phyloP scores from a whole-genome alignment of 2,888 invertebrate genomes.

The Amphipyra tragopoginis region DNA sequence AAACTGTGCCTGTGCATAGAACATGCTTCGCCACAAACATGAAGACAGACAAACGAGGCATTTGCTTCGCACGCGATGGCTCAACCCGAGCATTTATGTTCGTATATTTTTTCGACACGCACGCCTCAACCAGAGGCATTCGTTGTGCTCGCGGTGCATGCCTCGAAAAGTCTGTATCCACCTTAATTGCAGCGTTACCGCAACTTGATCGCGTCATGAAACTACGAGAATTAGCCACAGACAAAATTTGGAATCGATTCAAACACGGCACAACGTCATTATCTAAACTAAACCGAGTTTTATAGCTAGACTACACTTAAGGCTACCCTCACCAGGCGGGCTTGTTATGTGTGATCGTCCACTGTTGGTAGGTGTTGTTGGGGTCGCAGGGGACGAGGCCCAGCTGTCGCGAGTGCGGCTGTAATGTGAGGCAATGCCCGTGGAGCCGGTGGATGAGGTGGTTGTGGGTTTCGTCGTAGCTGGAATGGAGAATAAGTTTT shows the following conservation, averaged over 20 bases:
- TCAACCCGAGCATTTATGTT: too few relatives aligned
- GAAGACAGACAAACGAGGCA: too few relatives aligned
- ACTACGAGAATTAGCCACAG: too few relatives aligned
- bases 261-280: slow-evolving; percentile 25
- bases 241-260: slow-evolving; percentile 21
- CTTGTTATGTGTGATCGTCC: slow-evolving; percentile 91
- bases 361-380: slow-evolving; percentile 96
- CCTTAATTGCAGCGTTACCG: too few relatives aligned
- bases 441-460: slow-evolving; percentile 94
- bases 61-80: too few relatives aligned
- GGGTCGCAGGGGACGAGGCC: slow-evolving; percentile 95
- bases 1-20: too few relatives aligned
- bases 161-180: too few relatives aligned
- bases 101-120: too few relatives aligned
- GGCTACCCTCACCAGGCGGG: slow-evolving; percentile 76
- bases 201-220: too few relatives aligned
- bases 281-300: slow-evolving; percentile 24
- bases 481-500: slow-evolving; percentile 57
- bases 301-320: slow-evolving; percentile 19
- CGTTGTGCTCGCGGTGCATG: too few relatives aligned
- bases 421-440: slow-evolving; percentile 95
- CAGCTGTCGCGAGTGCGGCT: slow-evolving; percentile 94
- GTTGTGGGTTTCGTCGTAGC: slow-evolving; percentile 93
- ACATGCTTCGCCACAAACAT: too few relatives aligned
- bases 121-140: too few relatives aligned